Base-by-base conservation (phyloP, 2,888 invertebrate genomes). In the Lepidochrysops patricia region DNA sequence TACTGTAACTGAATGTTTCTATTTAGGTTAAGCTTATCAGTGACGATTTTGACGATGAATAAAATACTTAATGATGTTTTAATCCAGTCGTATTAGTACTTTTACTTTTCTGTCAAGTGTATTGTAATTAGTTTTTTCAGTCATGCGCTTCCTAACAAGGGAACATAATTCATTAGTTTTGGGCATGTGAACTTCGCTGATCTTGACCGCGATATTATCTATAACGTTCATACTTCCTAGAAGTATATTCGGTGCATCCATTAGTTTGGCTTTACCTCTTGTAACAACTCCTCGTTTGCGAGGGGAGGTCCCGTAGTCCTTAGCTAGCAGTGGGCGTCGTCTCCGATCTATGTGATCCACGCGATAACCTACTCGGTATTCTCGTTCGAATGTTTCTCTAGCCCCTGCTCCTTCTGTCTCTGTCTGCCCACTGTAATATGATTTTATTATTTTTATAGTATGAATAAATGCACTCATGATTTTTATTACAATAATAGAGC, bases 121-220 rank as follows among this genome's bases (percentile, higher is more conserved):
- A 73, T 79, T 77, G 79, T 77, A 78, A 80, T 84, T 77, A 71
- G 74, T 76, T 76, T 80, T 52, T 80, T 79, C 79, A 80, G 79
- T 83, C 84, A 85, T 80, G 76, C 76, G 87, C 89, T 89, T 85
- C 86, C 84, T 88, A 89, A 88, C 88, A 79, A 80, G 84, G 89
- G 87, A 84, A 82, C 76, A 80, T 82, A 80, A 76, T 80, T 85
- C 77, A 82, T 84, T 87, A 85, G 84, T 84, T 83, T 85, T 87
- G 83, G 85, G 89, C 89, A 89, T 89, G 89, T 84, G 79, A 77
- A 84, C 80, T 85, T 82, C 77, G 84, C 87, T 86, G 84, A 80
- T 75, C 77, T 81, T 81, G 77, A 77, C 70, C 79, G 78, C 82
- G 77, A 80, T 76, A 73, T 71, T 75, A 69, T 75, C 72, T 66